Percentiles rank a stretch among this genome's conserved stretches.
These are phyloP conservation scores for Paracentrotus lividus DNA, from an alignment of 53 echinoderm and acorn worm genomes.

Conservation along the genomic window DNA sequence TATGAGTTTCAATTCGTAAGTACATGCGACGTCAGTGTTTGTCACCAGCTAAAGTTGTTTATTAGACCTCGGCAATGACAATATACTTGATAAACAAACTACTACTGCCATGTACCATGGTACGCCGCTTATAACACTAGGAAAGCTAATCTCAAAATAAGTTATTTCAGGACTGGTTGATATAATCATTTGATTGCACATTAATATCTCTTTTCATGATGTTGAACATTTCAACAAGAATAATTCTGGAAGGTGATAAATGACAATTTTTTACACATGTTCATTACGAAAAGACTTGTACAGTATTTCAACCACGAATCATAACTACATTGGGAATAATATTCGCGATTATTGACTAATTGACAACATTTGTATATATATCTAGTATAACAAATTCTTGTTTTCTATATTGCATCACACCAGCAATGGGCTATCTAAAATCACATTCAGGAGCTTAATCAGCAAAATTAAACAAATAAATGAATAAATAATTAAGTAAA, in stretches of 20 bases:
- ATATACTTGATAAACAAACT: not conserved
- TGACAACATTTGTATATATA: too few relatives aligned
- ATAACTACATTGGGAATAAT: too few relatives aligned
- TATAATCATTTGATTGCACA: not conserved
- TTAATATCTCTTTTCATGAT: not conserved
- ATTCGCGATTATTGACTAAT: too few relatives aligned
- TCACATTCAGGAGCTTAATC: too few relatives aligned
- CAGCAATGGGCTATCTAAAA: too few relatives aligned
- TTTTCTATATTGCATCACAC: too few relatives aligned
- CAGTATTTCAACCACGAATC: too few relatives aligned
- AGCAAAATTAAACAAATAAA: too few relatives aligned
- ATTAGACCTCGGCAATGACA: constrained; percentile 11
- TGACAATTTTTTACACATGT: not conserved
- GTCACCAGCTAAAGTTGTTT: constrained; percentile 12
- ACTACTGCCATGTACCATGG: too few relatives aligned
- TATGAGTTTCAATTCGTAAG: not conserved
- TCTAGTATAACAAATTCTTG: too few relatives aligned
- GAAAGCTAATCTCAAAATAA: not conserved
- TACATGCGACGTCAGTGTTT: not conserved
- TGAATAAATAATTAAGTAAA: too few relatives aligned
- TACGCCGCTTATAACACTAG: not conserved
- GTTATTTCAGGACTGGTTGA: not conserved
- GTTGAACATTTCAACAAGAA: not conserved
- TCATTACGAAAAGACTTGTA: not conserved
- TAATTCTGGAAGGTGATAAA: not conserved